Conservation (phyloP, 2,797 vertebrate species). For the Xenops minutus region DNA sequence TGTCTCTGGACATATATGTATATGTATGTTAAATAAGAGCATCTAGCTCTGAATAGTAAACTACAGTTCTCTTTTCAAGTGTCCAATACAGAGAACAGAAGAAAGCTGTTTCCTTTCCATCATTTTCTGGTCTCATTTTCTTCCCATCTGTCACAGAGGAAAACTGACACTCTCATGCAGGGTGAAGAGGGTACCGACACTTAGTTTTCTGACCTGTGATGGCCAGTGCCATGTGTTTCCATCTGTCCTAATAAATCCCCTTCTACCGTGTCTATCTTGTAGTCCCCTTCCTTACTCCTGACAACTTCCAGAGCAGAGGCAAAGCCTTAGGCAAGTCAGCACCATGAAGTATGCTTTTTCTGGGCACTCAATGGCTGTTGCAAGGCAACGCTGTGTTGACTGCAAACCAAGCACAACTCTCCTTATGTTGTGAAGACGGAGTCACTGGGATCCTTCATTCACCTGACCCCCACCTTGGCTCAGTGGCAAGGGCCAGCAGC, state of each 20-base stretch:
- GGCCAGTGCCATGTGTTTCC: background rate
- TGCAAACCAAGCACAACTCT: background rate
- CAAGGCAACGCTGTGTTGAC: accelerated
- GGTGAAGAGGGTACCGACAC: background rate
- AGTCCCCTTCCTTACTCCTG: background rate
- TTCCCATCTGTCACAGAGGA: background rate
- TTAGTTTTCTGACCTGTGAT: background rate
- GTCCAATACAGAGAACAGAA: background rate
- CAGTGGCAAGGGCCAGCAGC: background rate
- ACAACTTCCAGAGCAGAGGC: background rate
- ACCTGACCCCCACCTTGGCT: background rate
- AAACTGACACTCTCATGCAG: background rate
- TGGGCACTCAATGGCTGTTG: no score
- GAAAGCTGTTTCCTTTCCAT: background rate
- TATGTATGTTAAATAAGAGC: background rate
- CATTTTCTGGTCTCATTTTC: background rate
- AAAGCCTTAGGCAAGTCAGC: background rate
- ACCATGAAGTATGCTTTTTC: background rate
- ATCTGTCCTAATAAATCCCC: background rate
- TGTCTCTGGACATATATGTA: background rate
- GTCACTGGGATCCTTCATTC: background rate
- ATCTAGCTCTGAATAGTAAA: background rate
- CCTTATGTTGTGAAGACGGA: background rate
- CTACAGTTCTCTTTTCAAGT: background rate
- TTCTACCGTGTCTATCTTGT: background rate